These are phyloP conservation scores for Darevskia nairensis DNA, from an alignment of 2,797 vertebrate species.

Conservation along the genomic window DNA sequence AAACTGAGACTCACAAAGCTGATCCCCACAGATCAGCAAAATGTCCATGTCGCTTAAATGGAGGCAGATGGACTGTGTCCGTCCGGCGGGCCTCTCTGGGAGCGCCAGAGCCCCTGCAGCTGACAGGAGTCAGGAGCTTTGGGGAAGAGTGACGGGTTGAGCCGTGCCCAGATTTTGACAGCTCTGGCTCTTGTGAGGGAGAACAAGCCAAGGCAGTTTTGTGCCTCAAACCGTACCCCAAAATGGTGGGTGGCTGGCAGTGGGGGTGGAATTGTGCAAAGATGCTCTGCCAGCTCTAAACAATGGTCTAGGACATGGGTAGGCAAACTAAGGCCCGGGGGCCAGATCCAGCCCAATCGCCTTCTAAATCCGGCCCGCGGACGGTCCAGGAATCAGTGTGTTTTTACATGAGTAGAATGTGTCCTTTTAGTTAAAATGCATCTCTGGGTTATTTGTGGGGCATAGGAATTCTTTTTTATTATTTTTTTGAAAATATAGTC, in stretches of 20 bases:
- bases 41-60: conserved; percentile 12
- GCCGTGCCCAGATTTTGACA: conserved; percentile 23
- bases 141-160: background rate
- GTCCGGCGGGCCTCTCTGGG: background rate
- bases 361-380: too few species aligned
- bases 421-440: too few species aligned
- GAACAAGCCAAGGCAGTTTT: conserved; percentile 3
- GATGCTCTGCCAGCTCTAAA: conserved; percentile 4
- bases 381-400: too few species aligned
- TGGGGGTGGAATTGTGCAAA: background rate
- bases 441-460: too few species aligned
- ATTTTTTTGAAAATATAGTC: too few species aligned
- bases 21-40: conserved; percentile 27
- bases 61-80: conserved; percentile 34
- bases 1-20: background rate
- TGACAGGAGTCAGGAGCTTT: conserved; percentile 38
- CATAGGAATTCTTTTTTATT: too few species aligned
- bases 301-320: background rate
- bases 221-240: background rate
- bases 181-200: conserved; percentile 9
- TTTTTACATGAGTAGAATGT: too few species aligned
- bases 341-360: too few species aligned
- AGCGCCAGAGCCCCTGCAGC: background rate
- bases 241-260: background rate
- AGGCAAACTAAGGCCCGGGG: too few species aligned